Evolutionary conservation across 2,797 vertebrate species (phyloP).

Genomic region (Xenentodon cancila): DNA sequence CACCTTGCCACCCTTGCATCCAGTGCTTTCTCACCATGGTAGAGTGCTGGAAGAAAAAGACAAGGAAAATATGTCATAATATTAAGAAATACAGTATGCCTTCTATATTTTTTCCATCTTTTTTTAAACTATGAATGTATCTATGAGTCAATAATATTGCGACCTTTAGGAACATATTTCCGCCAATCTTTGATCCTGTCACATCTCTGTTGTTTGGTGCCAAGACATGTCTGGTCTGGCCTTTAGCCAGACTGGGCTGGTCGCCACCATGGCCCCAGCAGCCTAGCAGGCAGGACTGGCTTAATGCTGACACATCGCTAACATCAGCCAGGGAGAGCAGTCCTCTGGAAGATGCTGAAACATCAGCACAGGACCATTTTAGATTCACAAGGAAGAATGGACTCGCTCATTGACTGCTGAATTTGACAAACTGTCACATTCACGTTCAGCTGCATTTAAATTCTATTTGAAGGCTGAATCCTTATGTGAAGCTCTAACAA

Average conservation of each 20-base stretch:
- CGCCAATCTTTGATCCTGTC: constrained; percentile 55
- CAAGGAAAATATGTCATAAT: constrained; percentile 15
- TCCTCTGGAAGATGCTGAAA: constrained; percentile 73
- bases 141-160: constrained; percentile 37
- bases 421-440: constrained; percentile 36
- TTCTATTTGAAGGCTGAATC: constrained; percentile 3
- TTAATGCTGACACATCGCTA: constrained; percentile 82
- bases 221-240: constrained; percentile 75
- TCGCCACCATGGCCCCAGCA: constrained; percentile 72
- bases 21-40: constrained; percentile 2
- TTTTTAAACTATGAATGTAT: constrained; percentile 23
- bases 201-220: constrained; percentile 59
- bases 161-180: constrained; percentile 27
- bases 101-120: constrained; percentile 7
- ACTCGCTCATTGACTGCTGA: constrained; percentile 47
- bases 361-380: constrained; percentile 74
- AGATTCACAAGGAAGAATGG: constrained; percentile 52
- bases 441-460: constrained; percentile 14
- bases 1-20: constrained; percentile 28
- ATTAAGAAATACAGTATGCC: neutral
- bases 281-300: constrained; percentile 68
- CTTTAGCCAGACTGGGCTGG: constrained; percentile 69
- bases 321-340: constrained; percentile 73
- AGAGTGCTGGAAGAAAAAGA: constrained; percentile 44
- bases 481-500: constrained; percentile 13